Conservation (phyloP, 1,140 invertebrate genomes). For the Caenorhabditis brenneri region DNA sequence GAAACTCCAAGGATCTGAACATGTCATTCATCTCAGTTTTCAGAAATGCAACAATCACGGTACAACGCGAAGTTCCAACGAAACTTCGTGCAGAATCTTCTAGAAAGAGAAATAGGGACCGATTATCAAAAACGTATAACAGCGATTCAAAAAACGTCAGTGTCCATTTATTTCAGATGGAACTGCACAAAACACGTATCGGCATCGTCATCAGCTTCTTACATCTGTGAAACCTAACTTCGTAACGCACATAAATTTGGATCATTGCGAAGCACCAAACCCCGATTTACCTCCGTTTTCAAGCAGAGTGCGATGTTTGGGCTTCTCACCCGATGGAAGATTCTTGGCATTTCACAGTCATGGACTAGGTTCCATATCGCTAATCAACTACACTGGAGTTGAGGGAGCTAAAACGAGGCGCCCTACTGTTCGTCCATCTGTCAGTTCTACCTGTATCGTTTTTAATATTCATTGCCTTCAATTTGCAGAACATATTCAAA, state of each 20-base stretch:
- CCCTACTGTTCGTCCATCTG: neutral
- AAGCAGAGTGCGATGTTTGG: neutral
- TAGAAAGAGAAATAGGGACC: neutral
- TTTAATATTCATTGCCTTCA: neutral
- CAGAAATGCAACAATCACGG: neutral
- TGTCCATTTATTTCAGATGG: neutral
- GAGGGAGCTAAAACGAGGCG: neutral
- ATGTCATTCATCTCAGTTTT: neutral
- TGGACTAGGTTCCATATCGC: neutral
- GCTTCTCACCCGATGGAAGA: constrained; percentile 1
- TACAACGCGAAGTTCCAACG: neutral
- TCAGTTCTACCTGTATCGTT: neutral
- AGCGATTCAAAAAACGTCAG: too few species aligned
- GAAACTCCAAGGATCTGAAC: too few species aligned
- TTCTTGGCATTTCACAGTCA: constrained; percentile 4
- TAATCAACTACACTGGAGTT: neutral
- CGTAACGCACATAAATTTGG: neutral
- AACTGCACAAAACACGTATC: neutral
- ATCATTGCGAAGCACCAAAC: neutral
- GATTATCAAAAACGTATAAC: constrained; percentile 10
- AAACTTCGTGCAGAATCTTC: neutral
- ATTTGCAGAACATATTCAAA: neutral
- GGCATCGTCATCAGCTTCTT: neutral
- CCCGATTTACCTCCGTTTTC: neutral
- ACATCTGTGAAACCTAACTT: neutral